These are phyloP conservation scores for Dasysyrphus tricinctus DNA, from an alignment of 2,888 invertebrate species.

Conservation along the genomic window DNA sequence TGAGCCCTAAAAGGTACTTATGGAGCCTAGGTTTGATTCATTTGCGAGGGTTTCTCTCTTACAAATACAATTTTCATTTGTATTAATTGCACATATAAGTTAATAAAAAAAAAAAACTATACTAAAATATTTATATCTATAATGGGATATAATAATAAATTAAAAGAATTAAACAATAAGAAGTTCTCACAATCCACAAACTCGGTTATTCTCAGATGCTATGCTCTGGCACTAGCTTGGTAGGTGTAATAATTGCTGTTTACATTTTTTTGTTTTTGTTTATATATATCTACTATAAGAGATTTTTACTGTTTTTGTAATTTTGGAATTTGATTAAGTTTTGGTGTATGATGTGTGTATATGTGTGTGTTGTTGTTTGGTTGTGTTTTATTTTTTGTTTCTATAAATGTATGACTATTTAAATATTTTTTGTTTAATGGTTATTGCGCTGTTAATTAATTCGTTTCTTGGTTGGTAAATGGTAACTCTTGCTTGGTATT, in stretches of 20 bases:
- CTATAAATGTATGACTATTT: constrained; percentile 70
- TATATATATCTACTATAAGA: constrained; percentile 79
- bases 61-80: constrained; percentile 1
- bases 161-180: not conserved
- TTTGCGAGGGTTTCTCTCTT: constrained; percentile 32
- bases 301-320: constrained; percentile 78
- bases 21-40: constrained; percentile 1
- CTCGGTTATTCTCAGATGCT: constrained; percentile 37
- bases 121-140: constrained; percentile 12
- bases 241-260: constrained; percentile 60
- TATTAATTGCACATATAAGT: constrained; percentile 30
- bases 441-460: constrained; percentile 73
- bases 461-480: constrained; percentile 69
- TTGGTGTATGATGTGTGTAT: constrained; percentile 56
- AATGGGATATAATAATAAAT: constrained; percentile 8
- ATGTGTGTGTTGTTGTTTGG: constrained; percentile 19
- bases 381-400: constrained; percentile 14
- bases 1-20: not conserved
- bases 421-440: constrained; percentile 49
- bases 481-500: constrained; percentile 61
- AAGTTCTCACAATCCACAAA: constrained; percentile 67
- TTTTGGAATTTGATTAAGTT: constrained; percentile 72
- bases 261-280: constrained; percentile 37
- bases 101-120: not conserved
- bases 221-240: constrained; percentile 29